Evolutionary conservation across 2,113 vertebrate genomes (phyloP), one percentile per base, ranked within the genome.

Genomic region (Andinoacara biseriatus): DNA sequence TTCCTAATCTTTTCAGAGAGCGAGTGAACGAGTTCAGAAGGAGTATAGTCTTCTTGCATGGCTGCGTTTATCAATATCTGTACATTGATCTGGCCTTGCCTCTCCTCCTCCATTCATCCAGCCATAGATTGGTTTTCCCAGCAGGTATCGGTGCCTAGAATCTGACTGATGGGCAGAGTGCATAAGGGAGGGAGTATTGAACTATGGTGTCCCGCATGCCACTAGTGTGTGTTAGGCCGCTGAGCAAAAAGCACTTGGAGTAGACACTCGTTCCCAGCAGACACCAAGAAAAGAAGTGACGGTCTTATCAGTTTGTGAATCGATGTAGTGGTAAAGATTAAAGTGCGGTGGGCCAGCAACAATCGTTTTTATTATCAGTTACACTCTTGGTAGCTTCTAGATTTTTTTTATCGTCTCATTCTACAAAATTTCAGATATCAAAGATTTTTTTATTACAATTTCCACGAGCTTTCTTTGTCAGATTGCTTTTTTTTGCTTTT

Each of bases 121-220:
- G 90, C 91, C 94, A 94, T 94, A 86, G 93, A 95, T 95, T 92
- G 91, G 88, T 94, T 94, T 94, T 93, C 89, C 91, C 92, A 91
- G 93, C 91, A 93, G 92, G 92, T 93, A 95, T 94, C 93, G 93
- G 85, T 80, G 91, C 80, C 90, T 82, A 84, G 83, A 88, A 92
- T 91, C 92, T 95, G 93, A 93, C 91, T 92, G 92, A 94, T 93
- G 91, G 87, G 89, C 29, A 20, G 80, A 82, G 89, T 88, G 89
- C 9, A 26, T 88, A 15, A 29, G 81, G 85, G 92, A 83, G 88
- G 85, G 58, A 58, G 74, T 94, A 94, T 94, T 86, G 93, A 93
- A 90, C 92, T 72, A 26, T 65, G 69, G 83, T 84, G 87, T 90
- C 89, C 89, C 72, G 80, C 83, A 90, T 92, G 91, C 93, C 91